Conservation (phyloP, 2,888 invertebrate species). For the Drosophila leonis region DNA sequence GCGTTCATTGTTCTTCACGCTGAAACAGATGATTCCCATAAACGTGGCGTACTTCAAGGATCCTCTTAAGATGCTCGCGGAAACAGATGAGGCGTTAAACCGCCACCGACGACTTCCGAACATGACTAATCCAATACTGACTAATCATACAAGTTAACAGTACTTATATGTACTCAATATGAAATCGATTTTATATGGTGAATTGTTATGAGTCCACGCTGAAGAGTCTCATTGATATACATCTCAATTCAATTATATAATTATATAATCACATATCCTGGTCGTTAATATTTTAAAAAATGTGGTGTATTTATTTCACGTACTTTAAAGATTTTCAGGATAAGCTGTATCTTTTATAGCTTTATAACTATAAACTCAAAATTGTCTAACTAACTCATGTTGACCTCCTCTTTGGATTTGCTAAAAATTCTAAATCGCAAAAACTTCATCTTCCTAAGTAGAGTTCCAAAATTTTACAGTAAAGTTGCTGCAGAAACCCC, state of each 20-base stretch:
- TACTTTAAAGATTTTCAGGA: too few relatives aligned
- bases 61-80: slow-evolving; percentile 31
- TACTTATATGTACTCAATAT: background rate
- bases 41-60: slow-evolving; percentile 44
- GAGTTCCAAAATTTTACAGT: too few relatives aligned
- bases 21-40: slow-evolving; percentile 56
- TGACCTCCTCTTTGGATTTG: too few relatives aligned
- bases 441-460: too few relatives aligned
- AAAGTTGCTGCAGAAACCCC: too few relatives aligned
- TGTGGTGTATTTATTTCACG: too few relatives aligned
- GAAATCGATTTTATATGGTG: background rate
- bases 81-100: slow-evolving; percentile 38
- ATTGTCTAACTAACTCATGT: too few relatives aligned
- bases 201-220: background rate
- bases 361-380: too few relatives aligned
- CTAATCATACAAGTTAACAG: background rate
- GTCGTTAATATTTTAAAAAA: background rate
- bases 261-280: background rate
- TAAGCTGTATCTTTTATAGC: too few relatives aligned
- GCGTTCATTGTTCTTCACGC: slow-evolving; percentile 17
- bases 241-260: slow-evolving; percentile 6
- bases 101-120: slow-evolving; percentile 30
- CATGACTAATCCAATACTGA: slow-evolving; percentile 48
- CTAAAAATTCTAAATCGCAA: too few relatives aligned
- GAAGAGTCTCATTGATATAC: slow-evolving; percentile 5